Evolutionary conservation across 2,113 vertebrate species (phyloP), one percentile per base, ranked within the genome.

Genomic region (Phasianus colchicus): DNA sequence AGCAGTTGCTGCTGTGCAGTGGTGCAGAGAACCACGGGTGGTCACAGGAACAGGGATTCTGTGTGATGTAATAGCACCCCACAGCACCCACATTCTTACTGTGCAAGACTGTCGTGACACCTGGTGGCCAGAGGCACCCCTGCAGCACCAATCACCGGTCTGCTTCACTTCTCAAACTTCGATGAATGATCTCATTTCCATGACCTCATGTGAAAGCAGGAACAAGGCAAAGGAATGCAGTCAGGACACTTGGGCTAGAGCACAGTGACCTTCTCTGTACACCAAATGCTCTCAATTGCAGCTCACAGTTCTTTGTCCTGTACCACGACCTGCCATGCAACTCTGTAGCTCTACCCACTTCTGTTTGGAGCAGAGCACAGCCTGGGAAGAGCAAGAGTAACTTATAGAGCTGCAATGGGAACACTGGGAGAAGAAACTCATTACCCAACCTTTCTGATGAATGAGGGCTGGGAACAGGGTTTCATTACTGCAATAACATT

Each of bases 61-160:
- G 36, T 54, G 50, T 1, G 0, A 63, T 21, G 6, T 38, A 47
- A 50, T 65, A 91, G 11, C 32, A 42, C 52, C 52, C 52, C 25
- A 66, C 32, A 67, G 65, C 42, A 90, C 29, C 12, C 3, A 0
- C 13, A 20, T 34, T 24, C 61, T 34, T 48, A 32, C 43, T 83
- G 38, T 60, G 30, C 42, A 52, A 76, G 83, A 93, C 80, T 74
- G 50, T 55, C 8, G 0, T 96, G 95, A 96, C 96, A 95, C 80
- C 96, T 94, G 90, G 83, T 84, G 92, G 96, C 57, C 92, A 86
- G 30, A 55, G 43, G 42, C 38, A 93, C 72, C 32, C 32, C 50
- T 96, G 80, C 96, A 93, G 57, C 65, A 83, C 78, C 63, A 72
- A 57, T 21, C 82, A 76, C 45, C 55, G 86, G 50, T 34, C 38